phyloP scores from a whole-genome alignment of 2,113 vertebrate genomes.

The Pseudonaja textilis region DNA sequence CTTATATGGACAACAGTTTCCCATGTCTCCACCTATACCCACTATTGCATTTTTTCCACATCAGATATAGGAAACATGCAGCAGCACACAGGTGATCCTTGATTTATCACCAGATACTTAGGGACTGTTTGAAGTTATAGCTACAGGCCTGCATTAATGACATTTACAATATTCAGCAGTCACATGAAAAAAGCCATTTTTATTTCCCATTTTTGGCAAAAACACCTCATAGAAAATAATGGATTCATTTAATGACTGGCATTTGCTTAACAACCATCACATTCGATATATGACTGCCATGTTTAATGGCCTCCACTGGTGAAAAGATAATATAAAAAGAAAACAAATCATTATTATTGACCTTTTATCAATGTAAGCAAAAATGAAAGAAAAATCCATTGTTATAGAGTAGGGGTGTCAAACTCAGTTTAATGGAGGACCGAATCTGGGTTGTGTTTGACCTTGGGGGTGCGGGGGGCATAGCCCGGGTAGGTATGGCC shows the following conservation, averaged over 20 bases:
- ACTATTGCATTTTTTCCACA: not conserved
- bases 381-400: not conserved
- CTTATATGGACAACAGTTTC: not conserved
- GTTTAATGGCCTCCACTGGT: not conserved
- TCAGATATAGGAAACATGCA: not conserved
- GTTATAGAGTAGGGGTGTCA: not conserved
- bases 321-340: not conserved
- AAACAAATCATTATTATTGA: not conserved
- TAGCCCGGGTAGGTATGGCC: too few species aligned
- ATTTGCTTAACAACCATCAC: not conserved
- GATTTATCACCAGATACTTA: not conserved
- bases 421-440: too few species aligned
- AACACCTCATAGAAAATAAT: not conserved
- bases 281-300: not conserved
- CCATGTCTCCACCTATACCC: not conserved
- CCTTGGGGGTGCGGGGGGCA: too few species aligned
- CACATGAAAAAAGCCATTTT: not conserved
- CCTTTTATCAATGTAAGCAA: not conserved
- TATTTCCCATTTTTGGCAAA: not conserved
- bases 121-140: not conserved
- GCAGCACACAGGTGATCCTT: not conserved
- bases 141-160: not conserved
- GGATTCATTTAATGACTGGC: not conserved
- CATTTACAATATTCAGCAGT: not conserved
- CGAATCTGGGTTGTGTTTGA: too few species aligned